phyloP scores from a whole-genome alignment of 2,113 vertebrate genomes.

The Nothocercus julius region DNA sequence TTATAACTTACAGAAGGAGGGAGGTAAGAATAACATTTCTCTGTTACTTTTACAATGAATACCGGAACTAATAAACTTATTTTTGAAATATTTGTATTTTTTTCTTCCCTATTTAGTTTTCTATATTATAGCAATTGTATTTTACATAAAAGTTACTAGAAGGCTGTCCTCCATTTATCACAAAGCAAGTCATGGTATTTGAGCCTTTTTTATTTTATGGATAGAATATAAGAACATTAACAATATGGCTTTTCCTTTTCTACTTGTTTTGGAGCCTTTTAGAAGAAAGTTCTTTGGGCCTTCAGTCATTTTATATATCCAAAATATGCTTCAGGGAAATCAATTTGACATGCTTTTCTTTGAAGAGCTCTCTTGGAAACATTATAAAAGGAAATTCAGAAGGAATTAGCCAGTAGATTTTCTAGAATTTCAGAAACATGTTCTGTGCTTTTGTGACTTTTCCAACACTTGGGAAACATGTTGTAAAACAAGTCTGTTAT shows the following conservation, averaged over 20 bases:
- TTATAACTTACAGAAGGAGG: conserved; percentile 14
- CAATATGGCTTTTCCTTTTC: not conserved
- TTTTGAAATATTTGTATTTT: not conserved
- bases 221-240: not conserved
- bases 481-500: not conserved
- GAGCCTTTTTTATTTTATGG: not conserved
- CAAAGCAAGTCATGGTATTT: not conserved
- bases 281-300: not conserved
- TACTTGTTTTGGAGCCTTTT: not conserved
- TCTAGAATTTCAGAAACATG: not conserved
- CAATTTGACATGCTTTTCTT: not conserved
- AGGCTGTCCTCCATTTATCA: not conserved
- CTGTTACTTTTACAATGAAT: not conserved
- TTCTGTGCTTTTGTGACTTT: not conserved
- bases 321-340: not conserved
- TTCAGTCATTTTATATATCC: not conserved
- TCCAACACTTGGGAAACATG: not conserved
- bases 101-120: not conserved
- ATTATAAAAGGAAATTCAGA: not conserved
- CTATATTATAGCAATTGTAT: not conserved
- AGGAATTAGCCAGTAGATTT: not conserved
- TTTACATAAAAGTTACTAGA: not conserved
- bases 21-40: conserved; percentile 68
- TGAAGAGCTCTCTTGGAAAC: not conserved
- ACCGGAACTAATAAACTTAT: not conserved